Evolutionary conservation across 2,888 invertebrate genomes (phyloP), one percentile per base, ranked within the genome.

Genomic region (Abscondita cerata): DNA sequence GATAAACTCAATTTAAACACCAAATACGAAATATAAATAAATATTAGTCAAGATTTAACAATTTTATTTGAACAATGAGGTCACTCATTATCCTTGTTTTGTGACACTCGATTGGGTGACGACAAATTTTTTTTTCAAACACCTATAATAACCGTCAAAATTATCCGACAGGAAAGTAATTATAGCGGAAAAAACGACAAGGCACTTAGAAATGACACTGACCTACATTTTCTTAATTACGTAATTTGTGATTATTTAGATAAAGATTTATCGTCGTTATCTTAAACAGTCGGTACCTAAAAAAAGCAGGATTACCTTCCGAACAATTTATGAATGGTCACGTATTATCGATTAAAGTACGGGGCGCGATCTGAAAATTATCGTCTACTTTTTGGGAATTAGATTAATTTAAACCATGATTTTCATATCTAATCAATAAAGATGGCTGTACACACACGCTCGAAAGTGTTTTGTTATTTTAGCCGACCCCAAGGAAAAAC

Each of bases 21-120:
- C 18, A 40, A 20, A 46, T 9, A 54, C 33, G 12, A 15, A 51
- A 51, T 51, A 51, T 51, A 51, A 36, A 36, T 6, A 44, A 44
- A 44, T 33, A 54, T 54, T 54, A 33, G 46, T 34, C 8, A 16
- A 38, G 20, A 47, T 47, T 15, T 47, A 20, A 16, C 19, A 19
- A 20, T 47, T 20, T 47, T 47, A 20, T 47, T 20, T 20, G 2
- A 25, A 25, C 16, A 46, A 46, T 46, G 13, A 54, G 46, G 54
- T 54, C 46, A 54, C 33, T 54, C 19, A 44, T 46, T 46, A 44
- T 33, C 16, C 6, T 13, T 40, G 40, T 40, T 12, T 40, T 15
- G 8, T 40, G 2, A 6, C 25, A 25, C n/a, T n/a, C 25, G 4
- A 25, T 11, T 40, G 1, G 40, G 15, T 40, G 40, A 40, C 44